Evolutionary conservation across 2,888 invertebrate genomes (phyloP).

Genomic region (Drosophila heteroneura): DNA sequence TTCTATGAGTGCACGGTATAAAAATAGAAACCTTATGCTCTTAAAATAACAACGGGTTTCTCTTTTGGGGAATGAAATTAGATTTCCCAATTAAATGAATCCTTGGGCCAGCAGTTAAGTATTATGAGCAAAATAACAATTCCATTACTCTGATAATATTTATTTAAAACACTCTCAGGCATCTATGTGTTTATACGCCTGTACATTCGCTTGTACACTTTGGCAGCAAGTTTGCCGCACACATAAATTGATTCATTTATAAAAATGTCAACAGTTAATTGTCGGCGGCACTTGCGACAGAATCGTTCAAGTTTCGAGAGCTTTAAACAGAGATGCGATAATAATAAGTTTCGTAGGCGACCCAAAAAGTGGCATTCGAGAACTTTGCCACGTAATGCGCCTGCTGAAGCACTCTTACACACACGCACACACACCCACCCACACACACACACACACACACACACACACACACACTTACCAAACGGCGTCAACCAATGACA

Average conservation of each 20-base stretch:
- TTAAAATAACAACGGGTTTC: background rate
- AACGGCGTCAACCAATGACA: slow-evolving; percentile 69
- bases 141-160: slow-evolving; percentile 1
- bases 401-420: slow-evolving; percentile 29
- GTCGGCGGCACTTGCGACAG: slow-evolving; percentile 38
- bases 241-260: slow-evolving; percentile 33
- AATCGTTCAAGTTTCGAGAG: slow-evolving; percentile 24
- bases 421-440: slow-evolving; percentile 11
- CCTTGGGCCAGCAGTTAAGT: background rate
- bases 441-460: background rate
- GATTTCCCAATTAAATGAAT: background rate
- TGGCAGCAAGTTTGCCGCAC: background rate
- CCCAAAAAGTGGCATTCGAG: slow-evolving; percentile 47
- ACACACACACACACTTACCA: slow-evolving; percentile 7
- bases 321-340: slow-evolving; percentile 40
- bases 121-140: background rate
- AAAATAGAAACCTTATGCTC: background rate
- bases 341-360: slow-evolving; percentile 53
- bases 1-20: background rate
- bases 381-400: slow-evolving; percentile 50
- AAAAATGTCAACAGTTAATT: slow-evolving; percentile 58
- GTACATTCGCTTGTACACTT: background rate
- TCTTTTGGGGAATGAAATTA: background rate
- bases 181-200: background rate
- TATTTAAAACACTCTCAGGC: background rate